phyloP scores from a whole-genome alignment of 2,113 vertebrate species.

The Fregata magnificens region DNA sequence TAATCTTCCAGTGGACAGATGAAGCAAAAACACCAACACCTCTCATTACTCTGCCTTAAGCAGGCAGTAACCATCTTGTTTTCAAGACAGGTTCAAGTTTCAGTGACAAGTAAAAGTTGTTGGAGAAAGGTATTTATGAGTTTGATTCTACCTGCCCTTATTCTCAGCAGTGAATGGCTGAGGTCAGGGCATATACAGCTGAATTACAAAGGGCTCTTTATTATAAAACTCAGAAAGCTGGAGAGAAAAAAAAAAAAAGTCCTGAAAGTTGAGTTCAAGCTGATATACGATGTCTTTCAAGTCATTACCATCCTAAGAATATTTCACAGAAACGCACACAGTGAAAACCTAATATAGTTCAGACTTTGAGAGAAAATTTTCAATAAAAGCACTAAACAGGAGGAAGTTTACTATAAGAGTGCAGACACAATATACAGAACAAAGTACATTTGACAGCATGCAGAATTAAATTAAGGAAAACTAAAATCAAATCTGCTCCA shows the following conservation, averaged over 20 bases:
- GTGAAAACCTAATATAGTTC: background rate
- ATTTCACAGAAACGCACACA: background rate
- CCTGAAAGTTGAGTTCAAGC: background rate
- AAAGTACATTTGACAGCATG: constrained; percentile 54
- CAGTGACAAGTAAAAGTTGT: background rate
- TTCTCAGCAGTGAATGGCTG: background rate
- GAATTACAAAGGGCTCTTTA: background rate
- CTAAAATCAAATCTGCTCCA: constrained; percentile 59
- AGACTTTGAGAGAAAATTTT: background rate
- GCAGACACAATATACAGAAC: constrained; percentile 44
- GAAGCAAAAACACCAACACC: background rate
- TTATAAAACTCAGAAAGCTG: background rate
- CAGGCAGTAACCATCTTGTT: background rate
- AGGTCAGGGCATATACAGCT: background rate
- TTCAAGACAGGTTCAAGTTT: background rate
- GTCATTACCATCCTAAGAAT: background rate
- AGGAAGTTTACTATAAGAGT: constrained; percentile 34
- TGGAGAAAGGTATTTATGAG: background rate
- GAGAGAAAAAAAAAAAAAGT: background rate
- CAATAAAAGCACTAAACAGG: constrained; percentile 17
- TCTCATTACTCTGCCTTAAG: background rate
- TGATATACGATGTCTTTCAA: background rate
- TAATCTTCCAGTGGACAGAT: background rate
- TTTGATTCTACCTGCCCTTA: background rate
- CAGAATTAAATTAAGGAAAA: constrained; percentile 58